phyloP scores from a whole-genome alignment of 2,797 vertebrate genomes.

The Muraenolepis orangiensis region DNA sequence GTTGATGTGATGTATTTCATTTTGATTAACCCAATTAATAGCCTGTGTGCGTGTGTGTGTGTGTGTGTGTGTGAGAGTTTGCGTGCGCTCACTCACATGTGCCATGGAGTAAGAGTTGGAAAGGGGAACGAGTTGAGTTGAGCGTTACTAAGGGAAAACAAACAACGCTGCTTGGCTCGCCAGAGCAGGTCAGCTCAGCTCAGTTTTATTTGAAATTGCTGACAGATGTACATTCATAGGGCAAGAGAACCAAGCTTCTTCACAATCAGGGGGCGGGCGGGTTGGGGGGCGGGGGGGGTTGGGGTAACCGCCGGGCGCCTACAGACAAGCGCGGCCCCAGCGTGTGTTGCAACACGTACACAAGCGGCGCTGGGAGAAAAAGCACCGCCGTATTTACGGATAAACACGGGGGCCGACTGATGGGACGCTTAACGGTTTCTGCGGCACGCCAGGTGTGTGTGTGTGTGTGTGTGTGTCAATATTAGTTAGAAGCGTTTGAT shows the following conservation, averaged over 20 bases:
- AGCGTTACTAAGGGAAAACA: constrained; percentile 10
- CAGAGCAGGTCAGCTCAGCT: neutral
- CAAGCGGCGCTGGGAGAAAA: too few relatives aligned
- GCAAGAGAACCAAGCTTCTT: constrained; percentile 36
- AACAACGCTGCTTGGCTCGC: constrained; percentile 16
- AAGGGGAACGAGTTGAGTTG: neutral
- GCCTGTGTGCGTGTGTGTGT: neutral
- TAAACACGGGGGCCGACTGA: too few relatives aligned
- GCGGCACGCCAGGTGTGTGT: too few relatives aligned
- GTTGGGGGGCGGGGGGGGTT: too few relatives aligned
- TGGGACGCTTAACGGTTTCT: too few relatives aligned
- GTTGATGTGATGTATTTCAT: neutral
- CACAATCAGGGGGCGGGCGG: too few relatives aligned
- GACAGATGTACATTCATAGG: constrained; percentile 55
- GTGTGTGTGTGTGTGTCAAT: too few relatives aligned
- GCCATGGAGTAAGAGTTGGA: neutral
- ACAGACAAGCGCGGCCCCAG: neutral
- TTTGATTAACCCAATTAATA: neutral
- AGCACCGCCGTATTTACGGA: too few relatives aligned
- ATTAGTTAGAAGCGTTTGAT: too few relatives aligned
- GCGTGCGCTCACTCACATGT: neutral
- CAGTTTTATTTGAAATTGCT: constrained; percentile 54
- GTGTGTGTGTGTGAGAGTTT: constrained; percentile 5
- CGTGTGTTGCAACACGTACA: too few relatives aligned
- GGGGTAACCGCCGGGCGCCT: neutral